Base-by-base conservation (phyloP, 2,888 invertebrate genomes). In the Macaria notata region DNA sequence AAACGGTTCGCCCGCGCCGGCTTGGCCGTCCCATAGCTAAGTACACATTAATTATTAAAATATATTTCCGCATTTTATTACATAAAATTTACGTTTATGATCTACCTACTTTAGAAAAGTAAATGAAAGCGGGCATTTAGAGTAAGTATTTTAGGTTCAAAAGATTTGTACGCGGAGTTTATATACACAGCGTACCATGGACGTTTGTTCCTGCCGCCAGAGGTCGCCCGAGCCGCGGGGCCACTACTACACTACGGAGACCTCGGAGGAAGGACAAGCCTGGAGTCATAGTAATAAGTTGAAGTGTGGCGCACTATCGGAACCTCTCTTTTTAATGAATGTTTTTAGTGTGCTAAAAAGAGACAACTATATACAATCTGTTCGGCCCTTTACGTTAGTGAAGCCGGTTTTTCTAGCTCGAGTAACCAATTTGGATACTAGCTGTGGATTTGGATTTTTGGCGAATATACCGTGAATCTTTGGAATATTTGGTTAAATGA, bases 51-150 rank as follows among this genome's bases (percentile, higher is more conserved):
- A 89, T 90, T 90, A 91, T 89, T 90, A 90, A 91, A 90, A 90
- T 91, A 91, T 91, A 91, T 89, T 86, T 88, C 84, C 87, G 89
- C 90, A 88, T 89, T 91, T 85, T 88, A 89, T 90, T 91, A 91
- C 88, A 90, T 88, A 91, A 89, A 90, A 90, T 91, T 91, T 87
- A 91, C 88, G 90, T 91, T 66, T 89, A 89, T 86, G 88, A 81
- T 86, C 90, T 90, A 90, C 86, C 88, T 90, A 91, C 83, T 79
- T 88, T 88, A 88, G 85, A 88, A 89, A 90, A 89, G 76, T 75
- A 84, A 86, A 84, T 67, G 84, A 86, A 89, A 90, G 90, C 89
- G 83, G 90, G 86, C 78, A 75, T 84, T 81, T 83, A 75, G 81
- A 81, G 78, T 85, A 55, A 84, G 84, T 84, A 83, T 82, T 86